Evolutionary conservation across 53 echinoderm and acorn worm species (phyloP).

Genomic region (Mesocentrotus franciscanus): DNA sequence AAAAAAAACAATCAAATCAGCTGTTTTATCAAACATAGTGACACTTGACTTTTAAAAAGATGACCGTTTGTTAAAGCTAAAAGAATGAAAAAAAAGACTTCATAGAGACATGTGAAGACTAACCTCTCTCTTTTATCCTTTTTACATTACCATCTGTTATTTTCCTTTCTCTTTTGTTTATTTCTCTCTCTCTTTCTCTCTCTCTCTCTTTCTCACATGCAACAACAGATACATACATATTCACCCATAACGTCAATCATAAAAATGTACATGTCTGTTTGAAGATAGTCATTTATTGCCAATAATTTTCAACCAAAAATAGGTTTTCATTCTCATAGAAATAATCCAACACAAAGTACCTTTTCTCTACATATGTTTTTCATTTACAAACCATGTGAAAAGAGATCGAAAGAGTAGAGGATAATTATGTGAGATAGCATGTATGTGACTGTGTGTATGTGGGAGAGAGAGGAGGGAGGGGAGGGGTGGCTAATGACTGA

Average conservation of each 20-base stretch:
- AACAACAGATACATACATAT: neutral
- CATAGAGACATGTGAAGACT: too few relatives aligned
- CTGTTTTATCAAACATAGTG: too few relatives aligned
- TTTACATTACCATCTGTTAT: neutral
- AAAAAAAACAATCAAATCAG: too few relatives aligned
- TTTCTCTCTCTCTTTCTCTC: neutral
- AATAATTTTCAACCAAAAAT: slow-evolving; percentile 15
- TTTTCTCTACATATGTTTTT: neutral
- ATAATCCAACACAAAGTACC: slow-evolving; percentile 13
- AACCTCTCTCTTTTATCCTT: too few relatives aligned
- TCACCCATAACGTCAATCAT: neutral
- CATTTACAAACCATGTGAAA: neutral
- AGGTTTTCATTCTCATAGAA: slow-evolving; percentile 16
- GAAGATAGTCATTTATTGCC: slow-evolving; percentile 34
- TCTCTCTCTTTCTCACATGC: neutral
- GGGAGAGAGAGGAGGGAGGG: neutral
- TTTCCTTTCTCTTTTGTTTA: neutral
- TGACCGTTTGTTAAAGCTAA: too few relatives aligned
- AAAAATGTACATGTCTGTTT: neutral
- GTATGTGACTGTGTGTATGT: neutral
- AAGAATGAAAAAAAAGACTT: too few relatives aligned
- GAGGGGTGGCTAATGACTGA: too few relatives aligned
- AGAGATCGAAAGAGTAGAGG: neutral
- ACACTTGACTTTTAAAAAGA: too few relatives aligned
- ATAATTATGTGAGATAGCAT: too few relatives aligned